Percentiles rank a stretch among this genome's conserved stretches.
phyloP scores from a whole-genome alignment of 2,797 vertebrate genomes.

The Perodicticus potto region DNA sequence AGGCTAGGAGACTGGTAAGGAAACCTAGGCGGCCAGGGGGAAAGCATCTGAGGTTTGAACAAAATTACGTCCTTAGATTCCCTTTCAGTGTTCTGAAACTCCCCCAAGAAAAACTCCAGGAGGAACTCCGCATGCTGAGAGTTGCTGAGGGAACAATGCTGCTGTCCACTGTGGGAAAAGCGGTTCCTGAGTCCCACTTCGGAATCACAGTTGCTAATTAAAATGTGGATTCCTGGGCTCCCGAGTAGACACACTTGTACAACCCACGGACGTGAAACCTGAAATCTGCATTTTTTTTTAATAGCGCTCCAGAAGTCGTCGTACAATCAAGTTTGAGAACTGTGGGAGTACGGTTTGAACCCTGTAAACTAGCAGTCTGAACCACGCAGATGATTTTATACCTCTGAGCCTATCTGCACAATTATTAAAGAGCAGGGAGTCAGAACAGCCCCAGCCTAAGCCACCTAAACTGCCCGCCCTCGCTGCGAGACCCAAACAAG shows the following conservation, averaged over 20 bases:
- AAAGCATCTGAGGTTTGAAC: background rate
- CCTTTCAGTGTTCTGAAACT: background rate
- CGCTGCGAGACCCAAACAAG: fast-evolving
- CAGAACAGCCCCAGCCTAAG: fast-evolving
- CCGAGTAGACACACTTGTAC: background rate
- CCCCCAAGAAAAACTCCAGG: background rate
- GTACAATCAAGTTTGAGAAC: background rate
- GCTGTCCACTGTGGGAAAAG: background rate
- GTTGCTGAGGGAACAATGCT: background rate
- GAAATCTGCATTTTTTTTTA: background rate
- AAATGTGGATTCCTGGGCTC: background rate
- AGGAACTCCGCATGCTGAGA: background rate
- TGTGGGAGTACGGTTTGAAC: background rate
- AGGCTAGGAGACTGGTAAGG: background rate
- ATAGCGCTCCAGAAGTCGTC: background rate
- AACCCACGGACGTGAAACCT: too few species aligned
- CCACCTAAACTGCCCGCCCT: fast-evolving
- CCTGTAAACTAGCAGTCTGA: background rate
- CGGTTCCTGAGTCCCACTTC: background rate
- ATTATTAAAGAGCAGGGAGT: fast-evolving
- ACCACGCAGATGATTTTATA: background rate
- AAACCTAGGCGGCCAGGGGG: background rate
- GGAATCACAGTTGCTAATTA: background rate
- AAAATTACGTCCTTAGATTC: background rate
- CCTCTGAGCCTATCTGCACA: too few species aligned